phyloP scores from a whole-genome alignment of 2,888 invertebrate species.

The Graphium colonna region DNA sequence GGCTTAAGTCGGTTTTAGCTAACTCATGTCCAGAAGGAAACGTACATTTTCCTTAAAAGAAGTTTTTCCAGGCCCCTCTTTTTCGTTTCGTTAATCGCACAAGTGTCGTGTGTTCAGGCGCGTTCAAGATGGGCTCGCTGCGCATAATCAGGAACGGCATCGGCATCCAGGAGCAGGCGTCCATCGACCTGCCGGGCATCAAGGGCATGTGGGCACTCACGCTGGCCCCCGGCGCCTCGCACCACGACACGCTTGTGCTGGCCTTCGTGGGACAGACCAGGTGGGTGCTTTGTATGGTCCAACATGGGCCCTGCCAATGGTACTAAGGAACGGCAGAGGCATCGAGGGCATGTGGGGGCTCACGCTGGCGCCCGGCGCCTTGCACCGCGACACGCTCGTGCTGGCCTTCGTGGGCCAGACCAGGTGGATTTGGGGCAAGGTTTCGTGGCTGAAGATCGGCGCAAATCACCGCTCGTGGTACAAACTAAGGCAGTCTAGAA shows the following conservation, averaged over 20 bases:
- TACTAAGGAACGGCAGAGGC: slow-evolving; percentile 98
- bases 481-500: too few relatives aligned
- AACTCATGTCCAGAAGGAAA: too few relatives aligned
- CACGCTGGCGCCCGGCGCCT: slow-evolving; percentile 65
- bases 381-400: slow-evolving; percentile 93
- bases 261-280: slow-evolving; percentile 98
- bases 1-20: too few relatives aligned
- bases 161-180: slow-evolving; percentile 98
- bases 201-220: slow-evolving; percentile 98
- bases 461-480: too few relatives aligned
- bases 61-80: too few relatives aligned
- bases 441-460: too few relatives aligned
- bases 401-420: slow-evolving; percentile 98
- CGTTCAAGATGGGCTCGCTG: slow-evolving; percentile 97
- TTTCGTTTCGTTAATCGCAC: too few relatives aligned
- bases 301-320: slow-evolving; percentile 98
- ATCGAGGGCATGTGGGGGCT: slow-evolving; percentile 99
- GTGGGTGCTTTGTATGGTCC: too few relatives aligned
- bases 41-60: too few relatives aligned
- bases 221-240: slow-evolving; percentile 64
- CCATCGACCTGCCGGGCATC: slow-evolving; percentile 97
- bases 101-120: too few relatives aligned
- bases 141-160: slow-evolving; percentile 99
- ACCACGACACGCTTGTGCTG: slow-evolving; percentile 94
- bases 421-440: too few relatives aligned